These are phyloP conservation scores for Gambelia wislizenii DNA, from an alignment of 2,797 vertebrate genomes.

Conservation along the genomic window DNA sequence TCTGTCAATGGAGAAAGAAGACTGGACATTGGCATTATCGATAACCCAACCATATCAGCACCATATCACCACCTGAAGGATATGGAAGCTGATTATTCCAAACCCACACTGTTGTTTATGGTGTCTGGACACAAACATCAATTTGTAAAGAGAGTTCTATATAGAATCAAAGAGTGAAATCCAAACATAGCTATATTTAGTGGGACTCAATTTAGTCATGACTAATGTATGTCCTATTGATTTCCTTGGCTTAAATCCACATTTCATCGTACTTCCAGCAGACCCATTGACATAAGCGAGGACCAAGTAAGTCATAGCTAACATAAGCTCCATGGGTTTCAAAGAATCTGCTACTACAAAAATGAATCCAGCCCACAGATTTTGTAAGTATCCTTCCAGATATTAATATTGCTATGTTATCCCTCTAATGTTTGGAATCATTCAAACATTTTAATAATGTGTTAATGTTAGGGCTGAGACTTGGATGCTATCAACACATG, in stretches of 20 bases:
- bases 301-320: background rate
- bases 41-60: slow-evolving; percentile 21
- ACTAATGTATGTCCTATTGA: background rate
- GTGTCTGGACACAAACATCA: background rate
- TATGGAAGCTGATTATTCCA: background rate
- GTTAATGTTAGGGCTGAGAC: too few species aligned
- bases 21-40: slow-evolving; percentile 6
- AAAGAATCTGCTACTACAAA: background rate
- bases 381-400: background rate
- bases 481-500: too few species aligned
- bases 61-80: slow-evolving; percentile 2
- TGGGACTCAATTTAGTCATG: background rate
- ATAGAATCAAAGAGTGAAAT: background rate
- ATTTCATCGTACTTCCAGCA: background rate
- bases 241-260: background rate
- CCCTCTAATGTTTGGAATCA: too few species aligned
- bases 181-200: background rate
- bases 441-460: too few species aligned
- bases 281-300: background rate
- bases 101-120: background rate
- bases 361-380: background rate
- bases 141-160: background rate
- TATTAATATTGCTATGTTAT: too few species aligned
- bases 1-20: background rate
- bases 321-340: background rate